These are phyloP conservation scores for Drosophila emarginata DNA, from an alignment of 2,888 invertebrate genomes.

Conservation along the genomic window DNA sequence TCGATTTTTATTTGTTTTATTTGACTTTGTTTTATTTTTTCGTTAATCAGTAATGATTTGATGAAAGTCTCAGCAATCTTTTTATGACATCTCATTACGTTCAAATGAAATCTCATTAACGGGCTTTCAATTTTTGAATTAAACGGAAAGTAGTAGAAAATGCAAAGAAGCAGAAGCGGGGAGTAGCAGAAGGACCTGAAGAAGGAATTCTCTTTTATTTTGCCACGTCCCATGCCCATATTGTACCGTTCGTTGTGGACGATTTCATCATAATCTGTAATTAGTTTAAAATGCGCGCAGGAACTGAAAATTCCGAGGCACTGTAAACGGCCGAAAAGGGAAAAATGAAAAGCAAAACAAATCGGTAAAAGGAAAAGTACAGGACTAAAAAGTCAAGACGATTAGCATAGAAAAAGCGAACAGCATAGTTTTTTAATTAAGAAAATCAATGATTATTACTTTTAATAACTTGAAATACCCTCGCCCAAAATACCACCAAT, in stretches of 20 bases:
- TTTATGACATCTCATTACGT: slow-evolving; percentile 76
- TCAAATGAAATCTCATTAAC: slow-evolving; percentile 76
- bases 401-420: slow-evolving; percentile 75
- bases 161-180: too few relatives aligned
- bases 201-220: slow-evolving; percentile 10
- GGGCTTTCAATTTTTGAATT: slow-evolving; percentile 61
- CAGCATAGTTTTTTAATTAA: slow-evolving; percentile 73
- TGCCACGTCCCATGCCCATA: slow-evolving; percentile 50
- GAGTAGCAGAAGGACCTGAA: background rate
- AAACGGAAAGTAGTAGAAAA: slow-evolving; percentile 33
- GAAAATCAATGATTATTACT: slow-evolving; percentile 71
- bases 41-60: slow-evolving; percentile 59
- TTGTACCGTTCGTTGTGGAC: slow-evolving; percentile 51
- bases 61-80: slow-evolving; percentile 58
- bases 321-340: background rate
- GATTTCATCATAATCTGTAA: slow-evolving; percentile 72
- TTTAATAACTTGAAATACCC: slow-evolving; percentile 38
- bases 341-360: slow-evolving; percentile 13
- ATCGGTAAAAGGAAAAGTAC: slow-evolving; percentile 35
- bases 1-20: slow-evolving; percentile 7
- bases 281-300: slow-evolving; percentile 72
- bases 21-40: slow-evolving; percentile 22
- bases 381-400: slow-evolving; percentile 45
- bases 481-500: too few relatives aligned
- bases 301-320: slow-evolving; percentile 33